Evolutionary conservation across 2,113 vertebrate genomes (phyloP).

Genomic region (Myotis yumanensis): DNA sequence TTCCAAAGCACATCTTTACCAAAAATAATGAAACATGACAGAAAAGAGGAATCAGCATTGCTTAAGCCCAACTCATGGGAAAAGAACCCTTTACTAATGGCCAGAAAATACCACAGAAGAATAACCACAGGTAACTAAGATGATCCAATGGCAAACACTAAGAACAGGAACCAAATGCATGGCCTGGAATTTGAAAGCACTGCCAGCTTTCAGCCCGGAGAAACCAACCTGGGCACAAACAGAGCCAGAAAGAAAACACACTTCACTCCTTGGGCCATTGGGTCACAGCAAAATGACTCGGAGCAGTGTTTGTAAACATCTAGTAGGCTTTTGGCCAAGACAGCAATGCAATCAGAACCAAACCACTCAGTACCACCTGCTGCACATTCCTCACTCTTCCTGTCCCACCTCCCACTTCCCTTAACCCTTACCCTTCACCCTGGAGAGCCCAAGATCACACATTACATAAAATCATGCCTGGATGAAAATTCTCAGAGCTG

Average conservation of each 20-base stretch:
- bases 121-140: neutral
- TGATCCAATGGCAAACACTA: neutral
- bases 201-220: neutral
- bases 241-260: constrained; percentile 29
- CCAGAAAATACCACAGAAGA: neutral
- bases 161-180: neutral
- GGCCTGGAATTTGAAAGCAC: neutral
- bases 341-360: constrained; percentile 17
- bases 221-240: neutral
- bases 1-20: neutral
- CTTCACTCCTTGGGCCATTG: constrained; percentile 45
- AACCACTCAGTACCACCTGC: constrained; percentile 53
- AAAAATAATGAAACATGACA: neutral
- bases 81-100: neutral
- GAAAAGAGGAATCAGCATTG: constrained; percentile 12
- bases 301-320: constrained; percentile 51
- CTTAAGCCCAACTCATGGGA: neutral
- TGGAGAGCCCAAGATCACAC: neutral
- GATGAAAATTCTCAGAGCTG: neutral
- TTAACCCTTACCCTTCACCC: neutral
- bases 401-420: neutral
- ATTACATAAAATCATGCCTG: neutral
- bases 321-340: neutral
- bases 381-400: constrained; percentile 36
- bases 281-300: constrained; percentile 32